Percentiles rank a stretch among this genome's conserved stretches.
Conservation (phyloP, 2,797 vertebrate genomes). For the Dendrocincla tyrannina region DNA sequence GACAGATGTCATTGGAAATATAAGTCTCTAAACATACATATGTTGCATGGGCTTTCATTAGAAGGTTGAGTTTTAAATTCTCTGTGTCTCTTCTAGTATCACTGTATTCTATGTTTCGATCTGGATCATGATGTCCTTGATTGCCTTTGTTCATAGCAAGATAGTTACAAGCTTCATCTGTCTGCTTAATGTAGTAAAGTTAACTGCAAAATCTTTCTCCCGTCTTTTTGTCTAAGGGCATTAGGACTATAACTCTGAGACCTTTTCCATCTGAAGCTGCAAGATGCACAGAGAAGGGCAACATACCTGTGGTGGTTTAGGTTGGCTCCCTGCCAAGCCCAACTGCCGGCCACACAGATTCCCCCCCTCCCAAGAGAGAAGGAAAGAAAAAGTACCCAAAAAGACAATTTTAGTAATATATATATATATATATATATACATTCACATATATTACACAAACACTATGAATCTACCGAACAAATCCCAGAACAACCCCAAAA, state of each 20-base stretch:
- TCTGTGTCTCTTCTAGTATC: neutral
- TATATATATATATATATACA: too few species aligned
- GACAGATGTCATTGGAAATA: neutral
- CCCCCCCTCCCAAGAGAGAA: too few species aligned
- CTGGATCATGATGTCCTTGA: neutral
- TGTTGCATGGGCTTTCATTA: neutral
- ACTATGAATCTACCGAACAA: too few species aligned
- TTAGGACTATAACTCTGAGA: neutral
- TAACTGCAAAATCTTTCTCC: neutral
- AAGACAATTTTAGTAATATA: too few species aligned
- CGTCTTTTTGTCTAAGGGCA: neutral
- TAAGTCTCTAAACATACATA: neutral
- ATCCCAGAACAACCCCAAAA: too few species aligned
- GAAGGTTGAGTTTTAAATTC: neutral
- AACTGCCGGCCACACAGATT: too few species aligned
- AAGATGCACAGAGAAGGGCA: neutral
- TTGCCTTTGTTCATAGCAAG: neutral
- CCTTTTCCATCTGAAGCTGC: neutral
- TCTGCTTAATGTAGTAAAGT: neutral
- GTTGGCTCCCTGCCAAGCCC: too few species aligned
- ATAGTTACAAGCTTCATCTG: neutral
- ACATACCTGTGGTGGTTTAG: neutral
- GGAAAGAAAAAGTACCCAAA: too few species aligned
- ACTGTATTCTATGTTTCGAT: neutral
- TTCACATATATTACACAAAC: too few species aligned